These are phyloP conservation scores for Mythimna albipuncta DNA, from an alignment of 2,888 invertebrate genomes.

Conservation along the genomic window DNA sequence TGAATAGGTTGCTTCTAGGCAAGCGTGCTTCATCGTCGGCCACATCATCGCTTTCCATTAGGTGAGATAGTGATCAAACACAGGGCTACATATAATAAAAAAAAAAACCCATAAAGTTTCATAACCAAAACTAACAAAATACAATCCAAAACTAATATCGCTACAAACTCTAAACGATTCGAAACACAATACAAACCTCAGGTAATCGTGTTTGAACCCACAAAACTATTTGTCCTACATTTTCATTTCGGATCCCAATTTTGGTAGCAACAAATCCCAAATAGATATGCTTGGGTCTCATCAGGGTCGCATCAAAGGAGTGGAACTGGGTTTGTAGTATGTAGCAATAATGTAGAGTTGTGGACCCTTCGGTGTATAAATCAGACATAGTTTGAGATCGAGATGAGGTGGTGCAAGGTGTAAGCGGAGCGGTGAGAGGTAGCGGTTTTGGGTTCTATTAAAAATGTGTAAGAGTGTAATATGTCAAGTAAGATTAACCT, in stretches of 20 bases:
- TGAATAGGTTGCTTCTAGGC: no score
- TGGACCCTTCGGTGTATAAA: slow-evolving; percentile 81
- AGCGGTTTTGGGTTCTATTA: neutral
- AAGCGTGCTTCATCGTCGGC: no score
- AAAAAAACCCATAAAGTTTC: neutral
- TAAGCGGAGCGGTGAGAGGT: slow-evolving; percentile 36
- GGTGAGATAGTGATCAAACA: no score
- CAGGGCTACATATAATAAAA: no score
- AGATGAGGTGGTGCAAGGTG: slow-evolving; percentile 51
- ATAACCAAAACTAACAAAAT: neutral
- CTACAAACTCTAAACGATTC: slow-evolving; percentile 19
- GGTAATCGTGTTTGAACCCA: slow-evolving; percentile 51
- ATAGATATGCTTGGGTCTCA: slow-evolving; percentile 82
- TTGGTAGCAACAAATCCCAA: slow-evolving; percentile 69
- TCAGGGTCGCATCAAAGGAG: slow-evolving; percentile 83
- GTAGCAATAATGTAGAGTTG: slow-evolving; percentile 81
- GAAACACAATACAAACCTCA: slow-evolving; percentile 36
- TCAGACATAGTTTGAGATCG: slow-evolving; percentile 79
- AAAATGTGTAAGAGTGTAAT: neutral
- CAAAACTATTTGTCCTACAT: slow-evolving; percentile 58
- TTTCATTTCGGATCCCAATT: slow-evolving; percentile 57
- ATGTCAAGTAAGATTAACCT: no score
- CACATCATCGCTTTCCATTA: no score
- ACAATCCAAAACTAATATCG: slow-evolving; percentile 15
- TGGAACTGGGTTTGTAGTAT: slow-evolving; percentile 80